Conservation (phyloP, 2,888 invertebrate species). For the Hanleya hanleyi region DNA sequence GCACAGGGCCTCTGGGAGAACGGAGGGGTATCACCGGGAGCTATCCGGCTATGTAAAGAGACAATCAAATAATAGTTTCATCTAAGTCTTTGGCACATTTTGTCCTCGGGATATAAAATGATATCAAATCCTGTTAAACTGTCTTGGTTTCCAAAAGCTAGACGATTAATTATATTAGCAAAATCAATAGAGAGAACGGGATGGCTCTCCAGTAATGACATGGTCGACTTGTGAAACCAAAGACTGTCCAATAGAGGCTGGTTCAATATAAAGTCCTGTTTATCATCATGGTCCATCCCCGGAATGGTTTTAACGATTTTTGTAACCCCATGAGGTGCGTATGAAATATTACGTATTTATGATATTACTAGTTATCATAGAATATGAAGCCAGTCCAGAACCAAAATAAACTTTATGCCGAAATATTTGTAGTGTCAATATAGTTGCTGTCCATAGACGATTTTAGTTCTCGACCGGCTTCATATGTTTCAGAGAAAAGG, state of each 20-base stretch:
- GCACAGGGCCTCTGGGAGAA: not conserved
- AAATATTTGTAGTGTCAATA: no score
- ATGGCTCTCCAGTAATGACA: not conserved
- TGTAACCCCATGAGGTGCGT: no score
- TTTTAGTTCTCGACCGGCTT: no score
- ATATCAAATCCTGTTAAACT: constrained; percentile 9
- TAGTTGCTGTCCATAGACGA: no score
- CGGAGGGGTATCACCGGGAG: not conserved
- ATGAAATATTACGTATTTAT: no score
- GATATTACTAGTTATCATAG: no score
- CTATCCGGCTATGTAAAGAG: not conserved
- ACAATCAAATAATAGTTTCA: constrained; percentile 3
- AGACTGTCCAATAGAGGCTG: constrained; percentile 5
- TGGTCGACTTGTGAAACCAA: constrained; percentile 5
- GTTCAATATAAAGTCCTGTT: no score
- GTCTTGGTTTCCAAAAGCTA: constrained; percentile 1
- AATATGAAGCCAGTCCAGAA: no score
- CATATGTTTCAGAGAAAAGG: no score
- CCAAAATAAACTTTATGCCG: no score
- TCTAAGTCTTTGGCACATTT: not conserved
- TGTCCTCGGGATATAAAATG: constrained; percentile 3
- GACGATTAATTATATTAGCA: constrained; percentile 7
- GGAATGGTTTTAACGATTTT: no score
- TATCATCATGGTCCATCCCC: no score
- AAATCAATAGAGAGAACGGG: constrained; percentile 3